phyloP scores from a whole-genome alignment of 2,888 invertebrate genomes.

The Baccha elongata region DNA sequence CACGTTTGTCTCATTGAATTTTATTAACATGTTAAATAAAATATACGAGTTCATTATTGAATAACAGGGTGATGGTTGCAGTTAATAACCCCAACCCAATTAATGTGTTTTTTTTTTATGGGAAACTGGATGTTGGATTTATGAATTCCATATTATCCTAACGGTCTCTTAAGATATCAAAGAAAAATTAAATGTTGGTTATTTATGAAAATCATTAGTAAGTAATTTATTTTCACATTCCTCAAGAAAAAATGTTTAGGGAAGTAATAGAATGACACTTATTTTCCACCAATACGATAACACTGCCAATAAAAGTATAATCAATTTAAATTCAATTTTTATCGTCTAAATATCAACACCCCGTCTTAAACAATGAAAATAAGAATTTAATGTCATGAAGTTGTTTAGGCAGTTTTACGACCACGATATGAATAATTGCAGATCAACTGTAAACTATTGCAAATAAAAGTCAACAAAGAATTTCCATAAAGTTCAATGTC shows the following conservation, averaged over 20 bases:
- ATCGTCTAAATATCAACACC: slow-evolving; percentile 1
- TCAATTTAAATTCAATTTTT: too few relatives aligned
- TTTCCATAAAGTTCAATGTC: slow-evolving; percentile 55
- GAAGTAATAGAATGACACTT: too few relatives aligned
- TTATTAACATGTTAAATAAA: slow-evolving; percentile 27
- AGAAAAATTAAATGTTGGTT: too few relatives aligned
- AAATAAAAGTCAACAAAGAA: slow-evolving; percentile 15
- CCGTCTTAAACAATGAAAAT: background rate
- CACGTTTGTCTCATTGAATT: slow-evolving; percentile 21
- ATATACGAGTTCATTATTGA: slow-evolving; percentile 41
- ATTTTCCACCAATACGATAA: too few relatives aligned
- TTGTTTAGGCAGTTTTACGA: slow-evolving; percentile 27
- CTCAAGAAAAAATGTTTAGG: too few relatives aligned
- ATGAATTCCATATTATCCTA: too few relatives aligned
- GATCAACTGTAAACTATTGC: slow-evolving; percentile 25
- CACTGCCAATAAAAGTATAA: background rate
- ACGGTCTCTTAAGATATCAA: too few relatives aligned
- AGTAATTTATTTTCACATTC: too few relatives aligned
- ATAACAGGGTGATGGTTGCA: slow-evolving; percentile 25
- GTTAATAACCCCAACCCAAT: background rate
- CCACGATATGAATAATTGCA: slow-evolving; percentile 31
- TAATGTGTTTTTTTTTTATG: too few relatives aligned
- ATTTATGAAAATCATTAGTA: too few relatives aligned
- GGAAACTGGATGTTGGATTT: too few relatives aligned
- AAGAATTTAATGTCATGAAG: slow-evolving; percentile 2